phyloP scores from a whole-genome alignment of 30 jellyfish, hydroid and myxozoan genomes.

The Cassiopea andromeda region DNA sequence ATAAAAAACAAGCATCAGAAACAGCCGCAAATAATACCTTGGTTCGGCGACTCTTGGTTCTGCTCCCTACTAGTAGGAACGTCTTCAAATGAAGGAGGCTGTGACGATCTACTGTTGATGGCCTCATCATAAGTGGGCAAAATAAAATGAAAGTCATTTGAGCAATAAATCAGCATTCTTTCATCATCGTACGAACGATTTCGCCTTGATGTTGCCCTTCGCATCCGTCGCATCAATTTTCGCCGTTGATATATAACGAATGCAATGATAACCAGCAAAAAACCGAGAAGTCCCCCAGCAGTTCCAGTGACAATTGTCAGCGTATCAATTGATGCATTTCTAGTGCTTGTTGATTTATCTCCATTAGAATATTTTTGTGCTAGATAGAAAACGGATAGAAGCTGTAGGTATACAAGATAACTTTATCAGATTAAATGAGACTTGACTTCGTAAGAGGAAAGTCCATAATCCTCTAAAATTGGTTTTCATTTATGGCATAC shows the following conservation, averaged over 20 bases:
- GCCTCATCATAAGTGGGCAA: conserved; percentile 98
- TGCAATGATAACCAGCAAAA: conserved; percentile 78
- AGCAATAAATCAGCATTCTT: conserved; percentile 83
- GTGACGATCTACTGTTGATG: conserved; percentile 74
- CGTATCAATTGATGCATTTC: conserved; percentile 76
- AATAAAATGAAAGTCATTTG: conserved; percentile 89
- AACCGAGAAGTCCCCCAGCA: conserved; percentile 90
- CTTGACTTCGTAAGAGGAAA: no score
- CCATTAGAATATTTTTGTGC: conserved; percentile 3
- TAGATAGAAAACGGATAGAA: background rate
- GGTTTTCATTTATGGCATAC: no score
- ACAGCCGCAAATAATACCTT: background rate
- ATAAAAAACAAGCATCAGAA: background rate
- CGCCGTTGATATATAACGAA: conserved; percentile 94
- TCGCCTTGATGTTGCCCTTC: conserved; percentile 69
- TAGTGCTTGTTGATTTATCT: conserved; percentile 25
- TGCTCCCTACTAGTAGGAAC: conserved; percentile 40
- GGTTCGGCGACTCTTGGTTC: background rate
- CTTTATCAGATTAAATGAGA: no score
- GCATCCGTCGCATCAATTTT: conserved; percentile 83
- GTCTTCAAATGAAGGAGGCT: conserved; percentile 88
- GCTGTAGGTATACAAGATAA: background rate
- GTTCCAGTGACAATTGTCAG: conserved; percentile 94
- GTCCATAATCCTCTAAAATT: no score
- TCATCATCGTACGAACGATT: conserved; percentile 76